Percentiles rank a stretch among this genome's conserved stretches.
phyloP scores from a whole-genome alignment of 2,113 vertebrate genomes.

The Trinectes maculatus region DNA sequence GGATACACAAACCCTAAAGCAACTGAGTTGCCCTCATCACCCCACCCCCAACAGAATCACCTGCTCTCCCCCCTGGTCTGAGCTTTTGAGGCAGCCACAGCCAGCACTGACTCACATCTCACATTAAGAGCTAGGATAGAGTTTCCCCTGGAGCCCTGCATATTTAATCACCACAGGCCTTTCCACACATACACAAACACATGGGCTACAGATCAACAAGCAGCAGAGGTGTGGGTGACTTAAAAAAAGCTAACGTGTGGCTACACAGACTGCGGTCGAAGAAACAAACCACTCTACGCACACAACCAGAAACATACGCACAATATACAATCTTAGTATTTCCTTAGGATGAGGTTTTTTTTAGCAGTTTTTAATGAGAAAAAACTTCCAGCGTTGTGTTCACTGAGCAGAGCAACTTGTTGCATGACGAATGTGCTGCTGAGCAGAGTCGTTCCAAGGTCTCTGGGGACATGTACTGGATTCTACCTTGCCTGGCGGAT shows the following conservation, averaged over 20 bases:
- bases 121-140: slow-evolving; percentile 76
- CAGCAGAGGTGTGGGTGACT: slow-evolving; percentile 48
- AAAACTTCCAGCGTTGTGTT: slow-evolving; percentile 52
- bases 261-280: slow-evolving; percentile 23
- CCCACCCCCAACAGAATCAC: slow-evolving; percentile 45
- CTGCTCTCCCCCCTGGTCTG: slow-evolving; percentile 49
- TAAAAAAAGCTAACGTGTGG: slow-evolving; percentile 45
- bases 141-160: slow-evolving; percentile 79
- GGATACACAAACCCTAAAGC: slow-evolving; percentile 37
- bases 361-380: slow-evolving; percentile 48
- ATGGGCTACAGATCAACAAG: slow-evolving; percentile 66
- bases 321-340: slow-evolving; percentile 30
- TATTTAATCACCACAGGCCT: slow-evolving; percentile 77
- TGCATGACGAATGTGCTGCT: slow-evolving; percentile 76
- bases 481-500: slow-evolving; percentile 75
- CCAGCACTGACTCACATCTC: slow-evolving; percentile 75
- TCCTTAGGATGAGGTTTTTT: slow-evolving; percentile 48
- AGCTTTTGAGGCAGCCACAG: slow-evolving; percentile 54
- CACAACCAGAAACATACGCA: slow-evolving; percentile 6
- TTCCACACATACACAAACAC: slow-evolving; percentile 49
- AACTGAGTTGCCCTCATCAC: slow-evolving; percentile 1
- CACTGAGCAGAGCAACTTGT: slow-evolving; percentile 67
- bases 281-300: slow-evolving; percentile 36
- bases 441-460: slow-evolving; percentile 70
- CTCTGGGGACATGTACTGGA: slow-evolving; percentile 76